Conservation (phyloP, 2,797 vertebrate genomes). For the Anabas testudineus region DNA sequence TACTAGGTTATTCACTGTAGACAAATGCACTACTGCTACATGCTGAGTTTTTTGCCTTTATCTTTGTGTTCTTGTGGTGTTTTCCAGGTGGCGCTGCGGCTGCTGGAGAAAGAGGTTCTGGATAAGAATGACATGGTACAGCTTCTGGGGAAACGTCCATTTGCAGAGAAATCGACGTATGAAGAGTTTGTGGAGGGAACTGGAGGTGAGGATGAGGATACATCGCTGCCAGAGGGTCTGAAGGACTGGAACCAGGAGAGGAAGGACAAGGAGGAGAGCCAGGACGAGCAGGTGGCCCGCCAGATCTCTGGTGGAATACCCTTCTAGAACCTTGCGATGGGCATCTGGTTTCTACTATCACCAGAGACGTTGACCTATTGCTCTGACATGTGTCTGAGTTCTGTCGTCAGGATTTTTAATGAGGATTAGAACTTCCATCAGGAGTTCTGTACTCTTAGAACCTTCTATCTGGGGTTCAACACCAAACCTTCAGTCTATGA, state of each 20-base stretch:
- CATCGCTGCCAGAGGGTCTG: constrained; percentile 92
- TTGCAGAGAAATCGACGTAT: constrained; percentile 94
- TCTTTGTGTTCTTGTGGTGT: neutral
- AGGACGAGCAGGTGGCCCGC: constrained; percentile 86
- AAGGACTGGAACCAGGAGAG: constrained; percentile 96
- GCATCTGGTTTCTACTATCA: neutral
- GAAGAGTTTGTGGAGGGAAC: constrained; percentile 98
- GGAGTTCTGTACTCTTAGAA: neutral
- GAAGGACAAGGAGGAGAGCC: constrained; percentile 86
- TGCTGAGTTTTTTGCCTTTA: neutral
- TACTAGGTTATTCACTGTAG: neutral
- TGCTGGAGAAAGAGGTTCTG: constrained; percentile 95
- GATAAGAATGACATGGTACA: constrained; percentile 96
- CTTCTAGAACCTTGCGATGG: constrained; percentile 77
- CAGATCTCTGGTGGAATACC: constrained; percentile 88
- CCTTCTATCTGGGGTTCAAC: neutral
- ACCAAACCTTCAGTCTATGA: neutral
- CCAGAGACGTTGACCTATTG: neutral
- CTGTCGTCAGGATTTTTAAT: neutral
- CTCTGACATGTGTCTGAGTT: neutral
- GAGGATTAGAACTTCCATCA: neutral
- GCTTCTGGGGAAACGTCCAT: constrained; percentile 91
- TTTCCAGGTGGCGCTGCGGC: constrained; percentile 90
- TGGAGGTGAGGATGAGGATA: constrained; percentile 94
- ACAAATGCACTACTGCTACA: neutral